phyloP scores from a whole-genome alignment of 2,113 vertebrate genomes.

The Nanorana parkeri region DNA sequence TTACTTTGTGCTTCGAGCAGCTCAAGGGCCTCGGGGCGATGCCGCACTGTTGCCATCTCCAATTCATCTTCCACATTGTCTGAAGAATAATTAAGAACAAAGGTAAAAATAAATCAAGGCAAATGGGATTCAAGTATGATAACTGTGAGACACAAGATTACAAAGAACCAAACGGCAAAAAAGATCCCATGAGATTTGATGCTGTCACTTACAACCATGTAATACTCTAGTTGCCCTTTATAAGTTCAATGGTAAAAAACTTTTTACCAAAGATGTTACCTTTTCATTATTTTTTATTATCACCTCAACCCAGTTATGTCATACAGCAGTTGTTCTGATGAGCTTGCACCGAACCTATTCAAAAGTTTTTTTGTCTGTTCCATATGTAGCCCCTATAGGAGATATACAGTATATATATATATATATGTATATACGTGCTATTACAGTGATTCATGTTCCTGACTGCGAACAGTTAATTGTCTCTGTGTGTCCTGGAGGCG shows the following conservation, averaged over 20 bases:
- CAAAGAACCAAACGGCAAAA: background rate
- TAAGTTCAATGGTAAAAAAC: background rate
- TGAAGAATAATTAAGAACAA: conserved; percentile 66
- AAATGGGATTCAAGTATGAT: conserved; percentile 2
- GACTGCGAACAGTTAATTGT: too few relatives aligned
- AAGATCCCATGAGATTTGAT: background rate
- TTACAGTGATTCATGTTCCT: too few relatives aligned
- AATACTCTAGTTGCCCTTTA: background rate
- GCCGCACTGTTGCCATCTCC: conserved; percentile 92
- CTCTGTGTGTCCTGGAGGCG: too few relatives aligned
- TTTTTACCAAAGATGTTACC: too few relatives aligned
- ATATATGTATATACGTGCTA: too few relatives aligned
- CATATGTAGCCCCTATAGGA: too few relatives aligned
- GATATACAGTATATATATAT: too few relatives aligned
- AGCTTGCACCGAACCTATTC: too few relatives aligned
- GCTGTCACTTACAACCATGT: background rate
- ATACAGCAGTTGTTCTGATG: too few relatives aligned
- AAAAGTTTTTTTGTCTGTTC: too few relatives aligned
- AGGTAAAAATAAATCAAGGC: conserved; percentile 33
- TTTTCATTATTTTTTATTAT: too few relatives aligned
- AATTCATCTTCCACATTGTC: conserved; percentile 98
- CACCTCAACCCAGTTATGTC: too few relatives aligned
- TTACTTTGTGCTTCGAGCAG: conserved; percentile 94
- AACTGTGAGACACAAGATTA: background rate
- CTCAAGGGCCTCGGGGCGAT: conserved; percentile 94